Evolutionary conservation across 2,888 invertebrate genomes (phyloP), one percentile per base, ranked within the genome.

Genomic region (Eurytoma californica): DNA sequence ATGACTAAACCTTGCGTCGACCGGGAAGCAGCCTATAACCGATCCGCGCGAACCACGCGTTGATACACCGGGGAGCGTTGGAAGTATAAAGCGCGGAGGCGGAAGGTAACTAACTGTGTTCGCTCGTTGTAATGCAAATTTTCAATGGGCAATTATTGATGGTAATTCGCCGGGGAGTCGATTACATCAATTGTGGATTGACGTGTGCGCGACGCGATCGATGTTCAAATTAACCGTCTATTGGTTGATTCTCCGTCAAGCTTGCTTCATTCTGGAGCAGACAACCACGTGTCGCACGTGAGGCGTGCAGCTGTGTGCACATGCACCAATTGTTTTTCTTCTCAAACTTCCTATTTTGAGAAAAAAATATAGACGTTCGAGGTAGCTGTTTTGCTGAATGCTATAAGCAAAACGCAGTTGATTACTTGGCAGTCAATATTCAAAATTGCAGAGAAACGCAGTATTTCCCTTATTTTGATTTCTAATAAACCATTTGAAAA

Each of bases 101-200:
- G 49, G 49, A 1, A 49, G 49, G 12, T 49, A 49, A 49, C 49
- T 49, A 49, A 49, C 49, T 2, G 49, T 14, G 49, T 14, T 2
- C 24, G 28, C 16, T 14, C 57, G 65, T 77, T 70, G 18, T 58
- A 49, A 70, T 70, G 57, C 24, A 65, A 77, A 77, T 77, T 77
- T 49, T 14, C 57, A 77, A 70, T 57, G 39, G 49, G 3, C 30
- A 70, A 77, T 77, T 49, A 28, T 57, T 65, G 65, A 77, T 65
- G 57, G 55, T 69, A 77, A 70, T 77, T 70, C 49, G n/a, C 61
- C 3, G 61, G 1, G 39, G 24, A 75, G 61, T 77, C 65, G 69
- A 75, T 75, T 76, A 65, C 28, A 70, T 77, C 63, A 77, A 65
- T 77, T 70, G 76, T 14, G 57, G 28, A 65, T 55, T 70, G 63